Evolutionary conservation across 2,113 vertebrate genomes (phyloP).

Genomic region (Synchiropus splendidus): DNA sequence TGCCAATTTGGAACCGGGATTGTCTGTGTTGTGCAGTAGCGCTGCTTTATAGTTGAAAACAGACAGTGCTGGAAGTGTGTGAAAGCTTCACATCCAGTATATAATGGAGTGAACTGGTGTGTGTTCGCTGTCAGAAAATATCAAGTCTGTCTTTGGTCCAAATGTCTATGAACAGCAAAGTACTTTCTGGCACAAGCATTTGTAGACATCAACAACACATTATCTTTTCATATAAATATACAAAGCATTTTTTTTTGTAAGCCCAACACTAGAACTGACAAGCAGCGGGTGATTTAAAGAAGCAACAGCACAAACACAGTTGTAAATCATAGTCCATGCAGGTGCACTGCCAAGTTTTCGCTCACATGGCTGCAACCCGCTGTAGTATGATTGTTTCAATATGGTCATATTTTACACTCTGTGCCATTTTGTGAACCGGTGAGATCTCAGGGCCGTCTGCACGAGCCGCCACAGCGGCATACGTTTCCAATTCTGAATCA

Average conservation of each 20-base stretch:
- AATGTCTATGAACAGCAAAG: constrained; percentile 44
- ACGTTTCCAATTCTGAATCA: constrained; percentile 45
- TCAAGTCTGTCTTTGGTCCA: constrained; percentile 20
- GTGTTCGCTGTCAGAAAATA: too few species aligned
- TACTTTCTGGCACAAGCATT: constrained; percentile 43
- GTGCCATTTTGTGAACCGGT: constrained; percentile 24
- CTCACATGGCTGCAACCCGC: constrained; percentile 30
- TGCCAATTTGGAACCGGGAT: background rate
- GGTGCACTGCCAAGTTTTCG: constrained; percentile 46
- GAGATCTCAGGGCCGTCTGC: constrained; percentile 14
- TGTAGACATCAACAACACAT: constrained; percentile 32
- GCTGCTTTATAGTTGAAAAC: background rate
- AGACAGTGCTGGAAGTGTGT: background rate
- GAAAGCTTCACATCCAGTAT: background rate
- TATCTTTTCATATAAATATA: constrained; percentile 35
- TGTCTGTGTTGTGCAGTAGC: background rate
- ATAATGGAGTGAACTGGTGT: too few species aligned
- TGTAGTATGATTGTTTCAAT: constrained; percentile 60
- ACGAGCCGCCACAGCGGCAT: constrained; percentile 12
- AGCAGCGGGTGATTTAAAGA: constrained; percentile 66
- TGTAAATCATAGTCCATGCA: constrained; percentile 55
- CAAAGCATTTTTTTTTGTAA: constrained; percentile 35
- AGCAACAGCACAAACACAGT: constrained; percentile 38
- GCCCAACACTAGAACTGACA: constrained; percentile 44
- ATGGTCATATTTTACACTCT: constrained; percentile 38